Percentiles rank a stretch among this genome's conserved stretches.
phyloP scores from a whole-genome alignment of 2,888 invertebrate species.

The Troides helena region DNA sequence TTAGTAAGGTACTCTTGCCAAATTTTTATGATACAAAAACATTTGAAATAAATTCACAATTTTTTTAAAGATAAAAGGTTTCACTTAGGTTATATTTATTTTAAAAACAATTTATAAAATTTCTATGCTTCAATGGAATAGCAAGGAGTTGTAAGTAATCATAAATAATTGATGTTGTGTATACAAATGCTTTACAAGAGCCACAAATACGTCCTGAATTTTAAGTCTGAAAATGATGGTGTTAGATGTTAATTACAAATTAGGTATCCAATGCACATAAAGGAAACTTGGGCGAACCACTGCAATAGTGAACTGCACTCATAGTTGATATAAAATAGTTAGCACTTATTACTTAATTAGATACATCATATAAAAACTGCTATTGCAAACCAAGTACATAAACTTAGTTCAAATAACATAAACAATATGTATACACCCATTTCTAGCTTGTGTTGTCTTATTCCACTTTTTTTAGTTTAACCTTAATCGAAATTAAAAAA shows the following conservation, averaged over 20 bases:
- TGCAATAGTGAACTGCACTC: slow-evolving; percentile 4
- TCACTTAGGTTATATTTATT: neutral
- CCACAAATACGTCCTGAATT: neutral
- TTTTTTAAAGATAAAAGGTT: neutral
- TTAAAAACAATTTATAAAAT: slow-evolving; percentile 45
- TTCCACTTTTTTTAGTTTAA: neutral
- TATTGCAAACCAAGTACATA: neutral
- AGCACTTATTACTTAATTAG: slow-evolving; percentile 6
- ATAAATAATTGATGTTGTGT: slow-evolving; percentile 30
- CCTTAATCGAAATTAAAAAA: neutral
- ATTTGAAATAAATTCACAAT: too few relatives aligned
- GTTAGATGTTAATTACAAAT: neutral
- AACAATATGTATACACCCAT: neutral
- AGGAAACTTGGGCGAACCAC: slow-evolving; percentile 1
- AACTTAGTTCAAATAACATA: neutral
- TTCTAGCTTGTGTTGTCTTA: neutral
- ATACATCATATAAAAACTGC: neutral
- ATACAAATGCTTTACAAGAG: slow-evolving; percentile 29
- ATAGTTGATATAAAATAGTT: slow-evolving; percentile 7
- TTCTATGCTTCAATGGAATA: slow-evolving; percentile 71
- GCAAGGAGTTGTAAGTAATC: slow-evolving; percentile 78
- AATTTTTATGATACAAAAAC: too few relatives aligned
- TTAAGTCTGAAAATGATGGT: neutral
- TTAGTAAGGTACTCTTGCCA: too few relatives aligned
- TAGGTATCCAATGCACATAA: neutral